Evolutionary conservation across 2,113 vertebrate species (phyloP), one percentile per base, ranked within the genome.

Genomic region (Abramis brama): DNA sequence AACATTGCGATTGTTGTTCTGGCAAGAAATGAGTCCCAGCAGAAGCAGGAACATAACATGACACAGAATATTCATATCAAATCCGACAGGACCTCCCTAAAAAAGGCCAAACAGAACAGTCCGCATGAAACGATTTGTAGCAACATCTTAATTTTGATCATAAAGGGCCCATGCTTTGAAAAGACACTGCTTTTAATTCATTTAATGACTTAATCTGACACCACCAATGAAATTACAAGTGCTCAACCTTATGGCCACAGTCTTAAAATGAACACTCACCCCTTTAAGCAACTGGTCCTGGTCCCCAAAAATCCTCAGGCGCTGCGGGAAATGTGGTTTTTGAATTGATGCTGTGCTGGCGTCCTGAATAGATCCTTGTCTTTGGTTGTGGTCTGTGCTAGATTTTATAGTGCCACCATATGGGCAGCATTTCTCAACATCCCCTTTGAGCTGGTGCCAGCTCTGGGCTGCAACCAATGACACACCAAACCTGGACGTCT

Each of bases 351-450:
- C 74, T 57, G 64, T 45, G 77, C 59, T 39, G 80, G 74, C 57
- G 57, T 39, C 57, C 60, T 59, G 64, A 74, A 85, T 74, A 74
- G 82, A 87, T 76, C 71, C 75, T 89, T 62, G 87, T 76, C 85
- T 89, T 68, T 86, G 86, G 82, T 19, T 70, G 89, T 85, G 55
- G 70, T 84, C 50, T 8, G 82, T 88, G 90, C 90, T 88, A 87
- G 78, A 84, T 93, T 95, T 82, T 87, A 91, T 95, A 92, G 90
- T 91, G 90, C 89, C 91, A 92, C 87, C 83, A 50, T 93, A 93
- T 89, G 91, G 94, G 94, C 92, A 83, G 88, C 57, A 89, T 92
- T 94, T 93, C 90, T 92, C 87, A 88, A 84, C 93, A 92, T 92
- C 93, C 87, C 89, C 89, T 85, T 90, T 89, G 91, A 94, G 87